Conservation (phyloP, 2,888 invertebrate genomes). For the Macroteleia sp. region DNA sequence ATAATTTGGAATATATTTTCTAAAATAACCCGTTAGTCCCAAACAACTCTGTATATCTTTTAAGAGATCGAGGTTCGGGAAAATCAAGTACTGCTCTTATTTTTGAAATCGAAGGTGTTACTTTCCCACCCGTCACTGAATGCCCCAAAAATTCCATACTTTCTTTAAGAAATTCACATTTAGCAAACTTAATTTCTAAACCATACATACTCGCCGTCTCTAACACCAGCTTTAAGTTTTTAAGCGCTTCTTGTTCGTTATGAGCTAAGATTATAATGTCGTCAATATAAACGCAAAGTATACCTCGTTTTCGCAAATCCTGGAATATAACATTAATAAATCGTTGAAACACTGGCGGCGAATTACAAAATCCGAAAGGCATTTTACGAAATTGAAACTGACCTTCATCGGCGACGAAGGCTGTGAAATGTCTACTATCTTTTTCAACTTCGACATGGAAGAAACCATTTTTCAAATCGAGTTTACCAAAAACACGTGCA, state of each 20-base stretch:
- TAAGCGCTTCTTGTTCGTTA: slow-evolving; percentile 20
- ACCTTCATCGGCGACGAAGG: slow-evolving; percentile 54
- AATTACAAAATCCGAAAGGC: slow-evolving; percentile 38
- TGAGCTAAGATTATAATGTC: slow-evolving; percentile 30
- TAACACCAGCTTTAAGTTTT: slow-evolving; percentile 11
- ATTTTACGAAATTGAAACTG: slow-evolving; percentile 28
- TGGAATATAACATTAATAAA: slow-evolving; percentile 32
- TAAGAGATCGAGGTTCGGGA: too few species aligned
- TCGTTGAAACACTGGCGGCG: slow-evolving; percentile 31
- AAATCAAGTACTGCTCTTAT: neutral
- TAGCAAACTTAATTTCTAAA: slow-evolving; percentile 37
- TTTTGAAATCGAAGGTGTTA: neutral
- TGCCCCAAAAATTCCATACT: slow-evolving; percentile 2
- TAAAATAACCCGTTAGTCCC: too few species aligned
- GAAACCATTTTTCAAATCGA: slow-evolving; percentile 18
- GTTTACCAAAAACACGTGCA: neutral
- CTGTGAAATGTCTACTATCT: slow-evolving; percentile 52
- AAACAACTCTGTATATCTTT: too few species aligned
- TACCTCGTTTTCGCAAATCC: neutral
- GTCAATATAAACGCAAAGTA: slow-evolving; percentile 35
- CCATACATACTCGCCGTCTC: slow-evolving; percentile 4
- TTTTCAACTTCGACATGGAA: slow-evolving; percentile 55
- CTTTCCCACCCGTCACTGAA: neutral
- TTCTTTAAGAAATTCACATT: slow-evolving; percentile 25
- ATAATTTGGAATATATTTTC: too few species aligned